These are phyloP conservation scores for Sandelia bainsii DNA, from an alignment of 2,797 vertebrate genomes.

Conservation along the genomic window DNA sequence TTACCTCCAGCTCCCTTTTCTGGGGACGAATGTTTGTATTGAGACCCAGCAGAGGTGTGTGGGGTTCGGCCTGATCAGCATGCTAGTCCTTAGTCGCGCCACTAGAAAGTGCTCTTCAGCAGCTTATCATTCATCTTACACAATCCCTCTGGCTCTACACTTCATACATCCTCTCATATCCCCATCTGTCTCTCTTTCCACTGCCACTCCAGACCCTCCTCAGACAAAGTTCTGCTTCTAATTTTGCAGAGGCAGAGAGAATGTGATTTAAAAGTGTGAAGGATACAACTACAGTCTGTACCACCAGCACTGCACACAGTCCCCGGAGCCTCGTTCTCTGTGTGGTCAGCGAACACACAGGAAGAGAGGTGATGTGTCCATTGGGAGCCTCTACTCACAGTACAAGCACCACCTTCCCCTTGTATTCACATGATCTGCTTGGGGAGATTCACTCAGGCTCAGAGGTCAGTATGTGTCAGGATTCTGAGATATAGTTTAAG, in stretches of 20 bases:
- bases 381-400: constrained; percentile 39
- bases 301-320: constrained; percentile 49
- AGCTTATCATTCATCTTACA: constrained; percentile 78
- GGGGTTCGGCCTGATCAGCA: not conserved
- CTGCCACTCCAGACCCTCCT: constrained; percentile 16
- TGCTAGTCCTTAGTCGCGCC: constrained; percentile 79
- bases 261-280: constrained; percentile 69
- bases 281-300: constrained; percentile 41
- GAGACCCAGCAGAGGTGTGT: not conserved
- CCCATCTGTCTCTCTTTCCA: constrained; percentile 49
- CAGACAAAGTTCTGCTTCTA: constrained; percentile 74
- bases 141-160: not conserved
- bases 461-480: not conserved
- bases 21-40: not conserved
- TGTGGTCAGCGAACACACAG: constrained; percentile 54
- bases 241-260: constrained; percentile 77
- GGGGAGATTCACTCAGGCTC: not conserved
- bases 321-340: constrained; percentile 11
- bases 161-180: constrained; percentile 24
- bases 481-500: not conserved
- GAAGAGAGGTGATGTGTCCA: constrained; percentile 52
- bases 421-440: constrained; percentile 10
- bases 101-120: constrained; percentile 91
- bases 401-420: constrained; percentile 8
- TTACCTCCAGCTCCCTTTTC: not conserved